phyloP scores from a whole-genome alignment of 2,888 invertebrate genomes.

The Heliconius ethilla region DNA sequence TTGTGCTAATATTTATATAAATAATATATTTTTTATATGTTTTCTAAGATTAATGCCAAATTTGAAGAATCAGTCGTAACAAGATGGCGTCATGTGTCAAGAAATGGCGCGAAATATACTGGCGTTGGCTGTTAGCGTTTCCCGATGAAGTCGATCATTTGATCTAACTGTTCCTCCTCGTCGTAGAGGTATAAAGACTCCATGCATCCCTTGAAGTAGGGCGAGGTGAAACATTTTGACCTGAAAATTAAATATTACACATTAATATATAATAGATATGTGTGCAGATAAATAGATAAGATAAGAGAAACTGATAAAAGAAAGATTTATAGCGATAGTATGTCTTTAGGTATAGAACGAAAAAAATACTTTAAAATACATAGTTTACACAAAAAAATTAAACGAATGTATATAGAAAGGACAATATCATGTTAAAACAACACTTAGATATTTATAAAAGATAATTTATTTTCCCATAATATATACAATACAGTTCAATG shows the following conservation, averaged over 20 bases:
- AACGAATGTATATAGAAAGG: conserved; percentile 1
- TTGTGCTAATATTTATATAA: conserved; percentile 27
- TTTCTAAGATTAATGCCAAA: conserved; percentile 10
- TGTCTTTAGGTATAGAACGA: background rate
- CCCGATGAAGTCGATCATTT: conserved; percentile 91
- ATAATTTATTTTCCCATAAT: conserved; percentile 21
- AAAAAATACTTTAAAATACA: background rate
- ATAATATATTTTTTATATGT: conserved; percentile 3
- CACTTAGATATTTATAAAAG: conserved; percentile 19
- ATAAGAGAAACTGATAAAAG: conserved; percentile 18
- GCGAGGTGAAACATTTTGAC: conserved; percentile 89
- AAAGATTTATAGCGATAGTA: conserved; percentile 3
- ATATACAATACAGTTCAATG: conserved; percentile 17
- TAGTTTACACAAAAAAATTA: background rate
- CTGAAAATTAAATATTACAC: conserved; percentile 75
- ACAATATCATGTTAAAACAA: conserved; percentile 20
- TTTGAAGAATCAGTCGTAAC: conserved; percentile 49
- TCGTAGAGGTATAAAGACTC: conserved; percentile 89
- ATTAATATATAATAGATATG: background rate
- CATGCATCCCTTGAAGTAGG: conserved; percentile 91
- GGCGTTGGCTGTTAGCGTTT: conserved; percentile 74
- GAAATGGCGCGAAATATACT: conserved; percentile 59
- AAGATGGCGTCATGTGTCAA: conserved; percentile 59
- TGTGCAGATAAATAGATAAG: background rate
- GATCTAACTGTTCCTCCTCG: conserved; percentile 88